Percentiles rank a stretch among this genome's conserved stretches.
Evolutionary conservation across 2,113 vertebrate genomes (phyloP).

Genomic region (Sinocyclocheilus maitianheensis): DNA sequence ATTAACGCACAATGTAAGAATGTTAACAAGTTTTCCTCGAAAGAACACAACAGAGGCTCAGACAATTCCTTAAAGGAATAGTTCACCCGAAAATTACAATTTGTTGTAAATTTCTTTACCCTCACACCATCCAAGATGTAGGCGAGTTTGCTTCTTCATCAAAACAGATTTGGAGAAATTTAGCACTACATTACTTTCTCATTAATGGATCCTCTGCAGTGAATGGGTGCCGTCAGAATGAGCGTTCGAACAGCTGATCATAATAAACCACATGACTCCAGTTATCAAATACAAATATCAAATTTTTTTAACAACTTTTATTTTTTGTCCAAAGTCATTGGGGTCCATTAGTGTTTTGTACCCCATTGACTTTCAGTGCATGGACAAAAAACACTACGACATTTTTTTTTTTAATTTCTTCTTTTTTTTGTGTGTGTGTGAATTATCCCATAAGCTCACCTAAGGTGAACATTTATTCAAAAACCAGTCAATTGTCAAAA

Average conservation of each 20-base stretch:
- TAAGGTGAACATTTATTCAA: neutral
- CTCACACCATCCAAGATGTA: neutral
- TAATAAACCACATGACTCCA: too few relatives aligned
- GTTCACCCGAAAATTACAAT: too few relatives aligned
- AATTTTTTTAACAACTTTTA: too few relatives aligned
- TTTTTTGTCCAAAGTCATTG: too few relatives aligned
- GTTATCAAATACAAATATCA: too few relatives aligned
- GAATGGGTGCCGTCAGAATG: too few relatives aligned
- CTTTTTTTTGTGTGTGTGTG: neutral
- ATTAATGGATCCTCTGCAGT: too few relatives aligned
- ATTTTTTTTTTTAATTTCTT: neutral
- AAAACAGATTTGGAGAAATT: neutral
- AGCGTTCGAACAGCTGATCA: too few relatives aligned
- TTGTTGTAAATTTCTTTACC: neutral
- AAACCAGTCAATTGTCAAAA: neutral
- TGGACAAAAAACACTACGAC: neutral
- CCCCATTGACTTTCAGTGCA: neutral
- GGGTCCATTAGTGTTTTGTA: neutral
- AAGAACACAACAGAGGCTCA: neutral
- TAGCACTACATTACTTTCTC: too few relatives aligned
- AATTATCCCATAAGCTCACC: conserved; percentile 14
- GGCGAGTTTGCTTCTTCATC: neutral
- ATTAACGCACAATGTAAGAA: neutral
- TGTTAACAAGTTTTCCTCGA: neutral
- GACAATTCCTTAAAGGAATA: neutral